phyloP scores from a whole-genome alignment of 2,797 vertebrate species.

The Eutrigla gurnardus region DNA sequence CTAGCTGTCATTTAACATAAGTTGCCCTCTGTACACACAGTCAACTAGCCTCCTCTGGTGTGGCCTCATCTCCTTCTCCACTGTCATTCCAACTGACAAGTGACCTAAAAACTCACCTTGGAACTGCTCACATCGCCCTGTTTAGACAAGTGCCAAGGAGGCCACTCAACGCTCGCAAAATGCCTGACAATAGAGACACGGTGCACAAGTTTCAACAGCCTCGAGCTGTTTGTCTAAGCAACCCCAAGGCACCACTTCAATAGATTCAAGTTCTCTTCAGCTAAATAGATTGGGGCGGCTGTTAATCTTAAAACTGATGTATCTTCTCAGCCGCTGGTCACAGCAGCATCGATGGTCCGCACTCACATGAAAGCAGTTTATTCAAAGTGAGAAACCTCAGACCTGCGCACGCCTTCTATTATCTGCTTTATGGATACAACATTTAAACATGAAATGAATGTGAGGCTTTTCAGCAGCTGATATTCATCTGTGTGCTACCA shows the following conservation, averaged over 20 bases:
- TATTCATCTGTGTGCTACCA: conserved; percentile 26
- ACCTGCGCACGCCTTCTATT: neutral
- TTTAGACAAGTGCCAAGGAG: conserved; percentile 71
- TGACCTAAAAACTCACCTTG: conserved; percentile 81
- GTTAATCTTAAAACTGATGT: conserved; percentile 68
- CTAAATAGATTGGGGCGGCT: conserved; percentile 62
- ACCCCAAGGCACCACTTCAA: conserved; percentile 53
- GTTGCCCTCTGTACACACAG: conserved; percentile 60
- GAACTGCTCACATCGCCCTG: conserved; percentile 67
- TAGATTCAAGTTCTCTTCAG: conserved; percentile 64
- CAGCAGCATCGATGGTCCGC: conserved; percentile 20
- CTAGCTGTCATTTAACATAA: conserved; percentile 48
- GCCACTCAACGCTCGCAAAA: conserved; percentile 43
- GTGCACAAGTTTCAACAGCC: conserved; percentile 64
- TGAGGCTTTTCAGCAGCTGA: conserved; percentile 17
- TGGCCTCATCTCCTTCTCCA: conserved; percentile 57
- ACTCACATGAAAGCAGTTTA: conserved; percentile 40
- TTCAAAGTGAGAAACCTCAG: conserved; percentile 27
- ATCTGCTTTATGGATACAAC: conserved; percentile 26
- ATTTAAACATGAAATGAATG: conserved; percentile 49
- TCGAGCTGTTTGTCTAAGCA: conserved; percentile 67
- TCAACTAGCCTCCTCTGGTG: conserved; percentile 57
- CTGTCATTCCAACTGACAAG: conserved; percentile 77
- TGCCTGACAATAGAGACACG: conserved; percentile 61
- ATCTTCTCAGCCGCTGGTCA: conserved; percentile 55